phyloP scores from a whole-genome alignment of 2,888 invertebrate species.

The Rhyacophila evoluta region DNA sequence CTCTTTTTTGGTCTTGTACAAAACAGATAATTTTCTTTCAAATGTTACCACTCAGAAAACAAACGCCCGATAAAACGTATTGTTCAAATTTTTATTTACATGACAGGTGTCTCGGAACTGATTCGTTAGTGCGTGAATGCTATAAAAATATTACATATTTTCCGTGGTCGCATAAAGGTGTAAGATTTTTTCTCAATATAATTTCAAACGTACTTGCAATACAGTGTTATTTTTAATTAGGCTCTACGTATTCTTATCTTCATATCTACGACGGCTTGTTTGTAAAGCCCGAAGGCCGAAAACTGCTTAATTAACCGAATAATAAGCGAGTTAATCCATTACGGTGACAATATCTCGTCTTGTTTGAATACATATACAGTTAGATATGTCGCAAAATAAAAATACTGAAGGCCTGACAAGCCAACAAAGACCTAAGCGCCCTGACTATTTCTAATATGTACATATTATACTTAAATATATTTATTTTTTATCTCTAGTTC shows the following conservation, averaged over 20 bases:
- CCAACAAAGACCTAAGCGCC: slow-evolving; percentile 33
- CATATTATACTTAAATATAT: slow-evolving; percentile 32
- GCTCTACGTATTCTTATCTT: not conserved
- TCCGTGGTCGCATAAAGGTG: no score
- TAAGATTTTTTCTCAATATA: no score
- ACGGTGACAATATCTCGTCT: slow-evolving; percentile 46
- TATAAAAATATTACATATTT: no score
- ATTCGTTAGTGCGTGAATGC: no score
- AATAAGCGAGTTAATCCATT: slow-evolving; percentile 14
- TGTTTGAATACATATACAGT: slow-evolving; percentile 31
- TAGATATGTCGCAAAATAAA: slow-evolving; percentile 31
- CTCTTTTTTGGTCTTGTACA: no score
- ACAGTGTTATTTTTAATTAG: not conserved
- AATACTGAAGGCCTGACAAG: slow-evolving; percentile 5
- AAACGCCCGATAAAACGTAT: no score
- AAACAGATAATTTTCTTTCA: no score
- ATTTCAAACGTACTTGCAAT: not conserved
- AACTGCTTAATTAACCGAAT: slow-evolving; percentile 10
- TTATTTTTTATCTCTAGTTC: slow-evolving; percentile 44
- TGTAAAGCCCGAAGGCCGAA: not conserved
- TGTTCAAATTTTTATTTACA: no score
- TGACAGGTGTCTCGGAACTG: no score
- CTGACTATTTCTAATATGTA: slow-evolving; percentile 35
- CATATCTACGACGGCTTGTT: not conserved
- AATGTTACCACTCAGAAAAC: no score